Conservation (phyloP, 1,140 invertebrate genomes). For the Oncopodura yosiiana region DNA sequence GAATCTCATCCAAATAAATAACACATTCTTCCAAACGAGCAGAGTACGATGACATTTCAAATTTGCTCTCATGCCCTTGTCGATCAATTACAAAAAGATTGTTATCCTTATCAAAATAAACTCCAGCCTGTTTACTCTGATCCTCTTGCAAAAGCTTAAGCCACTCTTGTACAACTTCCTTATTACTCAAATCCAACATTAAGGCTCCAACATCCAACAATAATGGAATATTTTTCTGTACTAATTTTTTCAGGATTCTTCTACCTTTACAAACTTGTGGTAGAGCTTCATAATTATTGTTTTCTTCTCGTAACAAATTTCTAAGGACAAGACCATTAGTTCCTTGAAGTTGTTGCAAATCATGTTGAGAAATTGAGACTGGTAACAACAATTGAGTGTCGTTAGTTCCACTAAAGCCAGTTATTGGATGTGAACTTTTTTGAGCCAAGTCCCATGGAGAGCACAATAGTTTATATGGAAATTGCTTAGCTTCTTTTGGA, state of each 20-base stretch:
- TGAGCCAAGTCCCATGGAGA: slow-evolving; percentile 24
- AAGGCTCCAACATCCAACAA: slow-evolving; percentile 30
- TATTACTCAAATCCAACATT: slow-evolving; percentile 28
- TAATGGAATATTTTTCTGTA: not conserved
- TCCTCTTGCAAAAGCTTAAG: slow-evolving; percentile 4
- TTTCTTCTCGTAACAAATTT: slow-evolving; percentile 15
- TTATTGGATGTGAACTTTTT: slow-evolving; percentile 7
- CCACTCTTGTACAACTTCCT: slow-evolving; percentile 26
- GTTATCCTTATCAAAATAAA: slow-evolving; percentile 27
- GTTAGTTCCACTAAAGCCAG: slow-evolving; percentile 30
- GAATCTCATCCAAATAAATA: slow-evolving; percentile 32
- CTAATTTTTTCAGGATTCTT: slow-evolving; percentile 14
- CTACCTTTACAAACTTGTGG: not conserved
- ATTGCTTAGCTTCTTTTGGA: slow-evolving; percentile 23
- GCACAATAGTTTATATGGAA: slow-evolving; percentile 14
- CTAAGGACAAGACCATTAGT: slow-evolving; percentile 17
- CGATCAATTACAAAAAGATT: slow-evolving; percentile 20
- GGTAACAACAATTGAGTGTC: slow-evolving; percentile 22
- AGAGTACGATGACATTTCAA: slow-evolving; percentile 15
- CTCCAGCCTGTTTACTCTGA: slow-evolving; percentile 14
- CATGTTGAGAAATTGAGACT: slow-evolving; percentile 14
- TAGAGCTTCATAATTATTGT: slow-evolving; percentile 6
- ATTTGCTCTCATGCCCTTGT: not conserved
- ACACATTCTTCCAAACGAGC: slow-evolving; percentile 11
- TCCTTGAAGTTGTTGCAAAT: slow-evolving; percentile 14